Conservation (phyloP, 2,113 vertebrate genomes). For the Tragelaphus scriptus region DNA sequence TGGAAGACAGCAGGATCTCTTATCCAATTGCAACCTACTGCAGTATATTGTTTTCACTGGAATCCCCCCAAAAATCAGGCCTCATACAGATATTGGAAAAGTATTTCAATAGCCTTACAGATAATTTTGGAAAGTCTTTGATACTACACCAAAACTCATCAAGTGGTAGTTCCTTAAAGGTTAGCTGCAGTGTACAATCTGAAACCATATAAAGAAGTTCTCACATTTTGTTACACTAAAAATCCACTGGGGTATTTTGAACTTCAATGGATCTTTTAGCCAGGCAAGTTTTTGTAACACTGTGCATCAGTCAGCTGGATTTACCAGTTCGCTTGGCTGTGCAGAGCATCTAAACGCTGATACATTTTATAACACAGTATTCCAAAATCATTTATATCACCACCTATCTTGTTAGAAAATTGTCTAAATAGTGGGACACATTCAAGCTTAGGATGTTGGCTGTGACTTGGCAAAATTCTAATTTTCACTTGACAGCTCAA, state of each 20-base stretch:
- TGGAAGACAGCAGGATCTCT: neutral
- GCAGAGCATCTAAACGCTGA: neutral
- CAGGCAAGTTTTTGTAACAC: neutral
- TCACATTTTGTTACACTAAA: neutral
- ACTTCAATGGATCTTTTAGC: neutral
- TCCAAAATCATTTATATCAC: neutral
- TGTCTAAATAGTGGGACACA: neutral
- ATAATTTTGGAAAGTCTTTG: neutral
- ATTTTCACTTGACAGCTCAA: neutral
- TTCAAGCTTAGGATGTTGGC: neutral
- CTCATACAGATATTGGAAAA: neutral
- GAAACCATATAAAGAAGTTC: neutral
- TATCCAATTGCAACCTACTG: too few relatives aligned
- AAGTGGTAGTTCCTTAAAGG: neutral
- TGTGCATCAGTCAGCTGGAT: neutral
- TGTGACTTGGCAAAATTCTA: neutral
- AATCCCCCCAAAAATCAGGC: neutral
- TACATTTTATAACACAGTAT: neutral
- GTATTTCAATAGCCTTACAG: neutral
- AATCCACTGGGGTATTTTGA: neutral
- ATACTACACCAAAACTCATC: constrained; percentile 30
- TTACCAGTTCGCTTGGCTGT: neutral
- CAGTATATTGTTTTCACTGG: neutral
- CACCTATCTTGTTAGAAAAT: neutral
- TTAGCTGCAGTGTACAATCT: neutral